These are phyloP conservation scores for Nomada flava DNA, from an alignment of 2,888 invertebrate genomes.

Conservation along the genomic window DNA sequence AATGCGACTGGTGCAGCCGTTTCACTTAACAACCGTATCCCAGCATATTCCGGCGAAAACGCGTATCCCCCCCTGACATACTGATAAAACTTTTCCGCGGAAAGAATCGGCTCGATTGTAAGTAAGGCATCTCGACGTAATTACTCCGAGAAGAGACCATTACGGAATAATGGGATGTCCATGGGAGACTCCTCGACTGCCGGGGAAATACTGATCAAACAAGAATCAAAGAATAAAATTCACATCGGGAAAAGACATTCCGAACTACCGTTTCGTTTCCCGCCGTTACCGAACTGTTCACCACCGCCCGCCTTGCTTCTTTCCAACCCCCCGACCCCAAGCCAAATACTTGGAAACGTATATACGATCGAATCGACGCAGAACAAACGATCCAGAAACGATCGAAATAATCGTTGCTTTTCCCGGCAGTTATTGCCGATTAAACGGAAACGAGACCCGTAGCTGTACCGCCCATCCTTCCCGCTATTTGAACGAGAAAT, in stretches of 20 bases:
- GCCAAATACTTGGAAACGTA: constrained; percentile 17
- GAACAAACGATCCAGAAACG: constrained; percentile 59
- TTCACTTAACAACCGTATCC: constrained; percentile 36
- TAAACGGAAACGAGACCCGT: constrained; percentile 37
- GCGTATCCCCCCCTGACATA: constrained; percentile 37
- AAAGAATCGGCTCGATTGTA: constrained; percentile 41
- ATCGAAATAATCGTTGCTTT: constrained; percentile 55
- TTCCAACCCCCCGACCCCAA: background rate
- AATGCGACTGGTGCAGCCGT: constrained; percentile 36
- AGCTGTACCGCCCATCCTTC: background rate
- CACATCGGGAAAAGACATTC: constrained; percentile 60
- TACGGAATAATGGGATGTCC: constrained; percentile 43
- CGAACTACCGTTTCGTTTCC: constrained; percentile 60
- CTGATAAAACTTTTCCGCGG: constrained; percentile 47
- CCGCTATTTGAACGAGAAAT: background rate
- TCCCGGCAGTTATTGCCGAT: constrained; percentile 52
- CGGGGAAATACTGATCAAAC: constrained; percentile 52
- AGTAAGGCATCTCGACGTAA: constrained; percentile 45
- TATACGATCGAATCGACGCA: constrained; percentile 32
- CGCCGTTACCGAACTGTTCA: constrained; percentile 43
- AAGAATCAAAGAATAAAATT: constrained; percentile 64
- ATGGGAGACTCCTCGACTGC: constrained; percentile 12
- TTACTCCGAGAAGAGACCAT: constrained; percentile 53
- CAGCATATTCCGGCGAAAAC: constrained; percentile 44
- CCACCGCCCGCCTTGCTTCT: background rate